These are phyloP conservation scores for Haemorhous mexicanus DNA, from an alignment of 2,113 vertebrate genomes.

Conservation along the genomic window DNA sequence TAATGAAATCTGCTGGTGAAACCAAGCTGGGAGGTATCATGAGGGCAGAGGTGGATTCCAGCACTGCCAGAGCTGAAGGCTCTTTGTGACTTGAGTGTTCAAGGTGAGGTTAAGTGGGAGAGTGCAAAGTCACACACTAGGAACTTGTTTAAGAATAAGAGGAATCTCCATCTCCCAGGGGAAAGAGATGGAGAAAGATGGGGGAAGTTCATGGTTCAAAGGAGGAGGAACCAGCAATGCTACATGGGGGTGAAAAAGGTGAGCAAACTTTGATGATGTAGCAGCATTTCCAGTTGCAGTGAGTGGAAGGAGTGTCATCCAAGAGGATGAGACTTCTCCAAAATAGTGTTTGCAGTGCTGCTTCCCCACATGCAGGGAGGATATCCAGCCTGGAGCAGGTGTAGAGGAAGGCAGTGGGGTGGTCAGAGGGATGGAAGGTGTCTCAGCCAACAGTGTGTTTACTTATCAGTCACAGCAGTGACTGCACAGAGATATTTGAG, in stretches of 20 bases:
- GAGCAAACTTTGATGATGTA: background rate
- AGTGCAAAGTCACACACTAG: background rate
- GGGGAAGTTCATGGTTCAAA: background rate
- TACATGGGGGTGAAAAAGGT: background rate
- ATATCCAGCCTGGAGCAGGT: slow-evolving; percentile 10
- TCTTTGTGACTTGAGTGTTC: background rate
- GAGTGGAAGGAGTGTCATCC: background rate
- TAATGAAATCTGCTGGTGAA: slow-evolving; percentile 12
- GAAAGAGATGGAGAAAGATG: background rate
- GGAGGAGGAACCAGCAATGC: background rate
- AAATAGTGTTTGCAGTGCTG: background rate
- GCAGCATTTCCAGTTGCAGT: background rate
- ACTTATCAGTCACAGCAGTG: background rate
- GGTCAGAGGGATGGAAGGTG: background rate
- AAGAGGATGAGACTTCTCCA: background rate
- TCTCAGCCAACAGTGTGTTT: background rate
- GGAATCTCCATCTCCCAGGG: background rate
- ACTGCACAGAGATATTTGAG: background rate
- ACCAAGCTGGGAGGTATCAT: background rate
- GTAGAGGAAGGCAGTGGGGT: background rate
- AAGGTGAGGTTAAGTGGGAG: background rate
- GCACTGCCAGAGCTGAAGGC: background rate
- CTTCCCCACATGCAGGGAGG: background rate
- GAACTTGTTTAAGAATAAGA: background rate
- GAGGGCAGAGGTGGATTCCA: background rate